Percentiles rank a stretch among this genome's conserved stretches.
Conservation (phyloP, 2,113 vertebrate species). For the Gila orcuttii region DNA sequence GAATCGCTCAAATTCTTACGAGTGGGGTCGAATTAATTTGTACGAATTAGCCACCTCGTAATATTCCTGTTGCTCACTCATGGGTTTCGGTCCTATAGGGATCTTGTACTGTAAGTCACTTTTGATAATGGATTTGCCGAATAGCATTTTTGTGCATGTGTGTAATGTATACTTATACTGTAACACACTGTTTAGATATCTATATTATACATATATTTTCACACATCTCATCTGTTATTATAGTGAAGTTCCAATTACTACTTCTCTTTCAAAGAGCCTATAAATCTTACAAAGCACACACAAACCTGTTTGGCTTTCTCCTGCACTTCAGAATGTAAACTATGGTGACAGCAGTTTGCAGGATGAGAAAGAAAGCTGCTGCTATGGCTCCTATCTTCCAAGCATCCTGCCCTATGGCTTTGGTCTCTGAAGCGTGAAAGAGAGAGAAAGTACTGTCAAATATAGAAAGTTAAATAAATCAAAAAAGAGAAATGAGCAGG, state of each 20-base stretch:
- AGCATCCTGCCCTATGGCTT: slow-evolving; percentile 60
- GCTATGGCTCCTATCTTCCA: slow-evolving; percentile 77
- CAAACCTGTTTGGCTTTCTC: slow-evolving; percentile 68
- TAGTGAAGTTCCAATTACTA: background rate
- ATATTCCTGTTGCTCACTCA: background rate
- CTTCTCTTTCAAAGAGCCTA: background rate
- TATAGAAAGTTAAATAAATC: slow-evolving; percentile 28
- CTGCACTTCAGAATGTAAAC: slow-evolving; percentile 72
- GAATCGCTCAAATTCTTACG: too few relatives aligned
- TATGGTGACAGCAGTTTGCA: slow-evolving; percentile 70
- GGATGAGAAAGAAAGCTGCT: slow-evolving; percentile 68
- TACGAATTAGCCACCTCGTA: too few relatives aligned
- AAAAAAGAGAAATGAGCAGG: slow-evolving; percentile 28
- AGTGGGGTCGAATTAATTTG: too few relatives aligned
- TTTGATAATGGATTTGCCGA: background rate
- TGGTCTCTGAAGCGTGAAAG: slow-evolving; percentile 38
- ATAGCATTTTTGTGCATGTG: background rate
- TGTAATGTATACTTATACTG: background rate
- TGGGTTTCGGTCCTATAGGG: background rate
- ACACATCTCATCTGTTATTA: background rate
- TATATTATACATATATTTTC: background rate
- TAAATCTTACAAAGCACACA: slow-evolving; percentile 37
- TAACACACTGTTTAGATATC: background rate
- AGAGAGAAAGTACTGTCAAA: slow-evolving; percentile 9
- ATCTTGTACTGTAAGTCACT: background rate